These are phyloP conservation scores for Acanthopagrus latus DNA, from an alignment of 2,797 vertebrate genomes.

Conservation along the genomic window DNA sequence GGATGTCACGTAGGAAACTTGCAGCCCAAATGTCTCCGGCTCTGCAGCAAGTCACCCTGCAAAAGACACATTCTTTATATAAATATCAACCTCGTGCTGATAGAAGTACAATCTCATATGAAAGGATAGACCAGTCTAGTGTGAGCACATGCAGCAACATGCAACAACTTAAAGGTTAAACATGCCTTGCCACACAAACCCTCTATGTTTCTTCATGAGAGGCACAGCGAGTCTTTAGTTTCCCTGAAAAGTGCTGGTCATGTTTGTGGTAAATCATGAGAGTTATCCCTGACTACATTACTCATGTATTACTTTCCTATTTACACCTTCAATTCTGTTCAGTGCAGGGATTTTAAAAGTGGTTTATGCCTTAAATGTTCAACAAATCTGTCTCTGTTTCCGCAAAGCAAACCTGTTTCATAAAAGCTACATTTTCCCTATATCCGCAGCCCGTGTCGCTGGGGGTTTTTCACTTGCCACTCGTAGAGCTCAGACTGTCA, in stretches of 20 bases:
- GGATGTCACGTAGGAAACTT: slow-evolving; percentile 30
- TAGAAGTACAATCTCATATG: neutral
- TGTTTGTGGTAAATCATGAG: neutral
- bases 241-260: slow-evolving; percentile 15
- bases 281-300: slow-evolving; percentile 8
- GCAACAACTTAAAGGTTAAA: slow-evolving; percentile 50
- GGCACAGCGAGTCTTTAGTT: slow-evolving; percentile 16
- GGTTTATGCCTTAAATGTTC: neutral
- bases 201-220: slow-evolving; percentile 6
- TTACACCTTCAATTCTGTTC: neutral
- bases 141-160: slow-evolving; percentile 19
- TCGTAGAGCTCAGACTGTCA: slow-evolving; percentile 13
- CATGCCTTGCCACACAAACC: slow-evolving; percentile 35
- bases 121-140: neutral
- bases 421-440: neutral
- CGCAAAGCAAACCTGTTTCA: neutral
- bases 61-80: slow-evolving; percentile 4
- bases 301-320: neutral
- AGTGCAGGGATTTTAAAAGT: neutral
- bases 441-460: neutral
- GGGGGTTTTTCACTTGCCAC: slow-evolving; percentile 21
- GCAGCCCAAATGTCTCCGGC: slow-evolving; percentile 33
- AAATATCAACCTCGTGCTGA: slow-evolving; percentile 5
- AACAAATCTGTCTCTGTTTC: slow-evolving; percentile 12
- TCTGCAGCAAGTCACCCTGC: slow-evolving; percentile 14